Percentiles rank a stretch among this genome's conserved stretches.
Conservation (phyloP, 2,888 invertebrate species). For the Pyrgus malvae region DNA sequence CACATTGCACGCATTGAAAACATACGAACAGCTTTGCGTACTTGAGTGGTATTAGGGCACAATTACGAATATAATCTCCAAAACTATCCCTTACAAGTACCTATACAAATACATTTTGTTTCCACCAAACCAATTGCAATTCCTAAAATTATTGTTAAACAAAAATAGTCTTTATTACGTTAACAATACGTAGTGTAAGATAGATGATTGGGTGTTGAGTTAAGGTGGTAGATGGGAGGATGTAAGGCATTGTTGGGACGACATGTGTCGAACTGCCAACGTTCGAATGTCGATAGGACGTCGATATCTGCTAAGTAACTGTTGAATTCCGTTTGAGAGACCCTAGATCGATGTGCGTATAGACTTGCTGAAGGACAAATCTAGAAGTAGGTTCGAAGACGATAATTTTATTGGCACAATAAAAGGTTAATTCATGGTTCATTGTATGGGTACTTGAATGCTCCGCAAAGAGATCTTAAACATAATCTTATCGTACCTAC, state of each 20-base stretch:
- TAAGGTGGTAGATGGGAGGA: constrained; percentile 49
- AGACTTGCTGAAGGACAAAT: too few relatives aligned
- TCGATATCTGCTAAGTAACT: constrained; percentile 35
- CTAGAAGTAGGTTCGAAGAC: too few relatives aligned
- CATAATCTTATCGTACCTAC: too few relatives aligned
- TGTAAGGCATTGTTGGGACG: constrained; percentile 64
- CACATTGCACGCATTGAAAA: constrained; percentile 35
- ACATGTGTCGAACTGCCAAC: constrained; percentile 69
- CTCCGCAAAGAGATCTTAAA: too few relatives aligned
- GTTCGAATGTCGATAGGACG: constrained; percentile 21
- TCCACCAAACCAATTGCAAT: neutral
- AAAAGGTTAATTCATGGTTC: too few relatives aligned
- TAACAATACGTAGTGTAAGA: constrained; percentile 31
- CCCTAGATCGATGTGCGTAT: neutral
- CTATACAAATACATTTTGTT: constrained; percentile 51
- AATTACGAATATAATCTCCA: constrained; percentile 70
- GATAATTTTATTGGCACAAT: too few relatives aligned
- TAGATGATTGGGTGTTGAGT: neutral
- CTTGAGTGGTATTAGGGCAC: constrained; percentile 65
- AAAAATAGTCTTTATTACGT: constrained; percentile 11
- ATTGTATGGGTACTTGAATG: too few relatives aligned
- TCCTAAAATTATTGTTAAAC: neutral
- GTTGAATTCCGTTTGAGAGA: constrained; percentile 16
- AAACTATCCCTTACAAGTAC: constrained; percentile 69
- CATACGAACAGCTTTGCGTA: constrained; percentile 43